Evolutionary conservation across 23 tunicate species (phyloP).

Genomic region (Halocynthia aurantium): DNA sequence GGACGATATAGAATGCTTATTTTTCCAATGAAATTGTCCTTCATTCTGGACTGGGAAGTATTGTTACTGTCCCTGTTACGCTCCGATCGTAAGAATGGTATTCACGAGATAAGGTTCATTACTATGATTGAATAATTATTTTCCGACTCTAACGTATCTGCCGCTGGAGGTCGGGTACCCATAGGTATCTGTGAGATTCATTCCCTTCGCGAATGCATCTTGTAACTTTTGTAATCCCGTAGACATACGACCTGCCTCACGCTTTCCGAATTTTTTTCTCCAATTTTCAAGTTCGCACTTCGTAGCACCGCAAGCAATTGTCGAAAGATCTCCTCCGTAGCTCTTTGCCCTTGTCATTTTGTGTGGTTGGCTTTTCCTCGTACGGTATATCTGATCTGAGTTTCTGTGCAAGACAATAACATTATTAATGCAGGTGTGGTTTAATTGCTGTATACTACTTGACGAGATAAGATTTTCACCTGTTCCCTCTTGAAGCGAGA

Average conservation of each 20-base stretch:
- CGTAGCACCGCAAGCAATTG: neutral
- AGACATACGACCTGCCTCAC: neutral
- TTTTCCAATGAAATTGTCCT: too few relatives aligned
- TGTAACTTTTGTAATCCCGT: slow-evolving; percentile 5
- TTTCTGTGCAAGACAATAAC: neutral
- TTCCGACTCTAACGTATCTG: slow-evolving; percentile 9
- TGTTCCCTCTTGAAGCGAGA: neutral
- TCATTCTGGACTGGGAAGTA: too few relatives aligned
- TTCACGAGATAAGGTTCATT: too few relatives aligned
- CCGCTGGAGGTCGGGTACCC: neutral
- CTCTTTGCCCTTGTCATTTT: slow-evolving; percentile 1
- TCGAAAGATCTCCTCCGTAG: neutral
- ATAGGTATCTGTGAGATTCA: slow-evolving; percentile 1
- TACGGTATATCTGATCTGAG: slow-evolving; percentile 3
- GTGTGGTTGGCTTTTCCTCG: neutral
- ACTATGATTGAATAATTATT: neutral
- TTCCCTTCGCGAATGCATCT: slow-evolving; percentile 9
- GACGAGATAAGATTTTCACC: neutral
- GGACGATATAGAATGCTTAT: too few relatives aligned
- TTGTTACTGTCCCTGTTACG: too few relatives aligned
- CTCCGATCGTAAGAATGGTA: too few relatives aligned
- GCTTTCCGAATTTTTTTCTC: neutral
- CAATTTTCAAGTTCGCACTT: neutral
- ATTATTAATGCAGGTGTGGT: too few relatives aligned
- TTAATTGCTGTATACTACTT: too few relatives aligned